A percentile compares a stretch with the other conserved stretches of the same genome.
Evolutionary conservation across 2,113 vertebrate species (phyloP).

Genomic region (Gavia stellata): DNA sequence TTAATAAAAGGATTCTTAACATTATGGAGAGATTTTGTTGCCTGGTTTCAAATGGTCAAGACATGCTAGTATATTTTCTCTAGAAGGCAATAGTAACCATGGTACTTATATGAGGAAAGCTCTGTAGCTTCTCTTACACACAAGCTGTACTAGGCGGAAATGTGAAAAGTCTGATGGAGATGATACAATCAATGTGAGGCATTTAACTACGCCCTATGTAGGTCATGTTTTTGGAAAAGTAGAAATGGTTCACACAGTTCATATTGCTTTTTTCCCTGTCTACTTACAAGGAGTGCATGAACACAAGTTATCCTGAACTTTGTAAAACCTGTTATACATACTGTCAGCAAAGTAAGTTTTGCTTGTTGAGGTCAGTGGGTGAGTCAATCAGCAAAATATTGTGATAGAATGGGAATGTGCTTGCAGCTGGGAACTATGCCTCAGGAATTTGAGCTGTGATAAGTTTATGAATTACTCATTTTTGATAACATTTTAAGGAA

Average conservation of each 20-base stretch:
- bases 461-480: background rate
- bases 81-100: background rate
- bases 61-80: background rate
- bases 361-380: background rate
- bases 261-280: background rate
- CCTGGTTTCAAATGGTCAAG: background rate
- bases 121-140: background rate
- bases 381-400: background rate
- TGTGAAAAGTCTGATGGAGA: background rate
- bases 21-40: background rate
- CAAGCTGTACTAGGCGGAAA: background rate
- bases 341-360: background rate
- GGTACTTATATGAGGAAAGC: background rate
- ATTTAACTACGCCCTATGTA: background rate
- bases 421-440: background rate
- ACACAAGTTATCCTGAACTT: background rate
- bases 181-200: background rate
- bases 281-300: background rate
- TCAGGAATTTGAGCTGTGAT: background rate
- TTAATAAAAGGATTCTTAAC: background rate
- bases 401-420: background rate
- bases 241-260: background rate
- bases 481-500: background rate
- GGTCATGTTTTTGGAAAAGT: background rate
- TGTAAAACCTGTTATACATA: background rate